Evolutionary conservation across 2,113 vertebrate species (phyloP).

Genomic region (Bothrops jararaca): DNA sequence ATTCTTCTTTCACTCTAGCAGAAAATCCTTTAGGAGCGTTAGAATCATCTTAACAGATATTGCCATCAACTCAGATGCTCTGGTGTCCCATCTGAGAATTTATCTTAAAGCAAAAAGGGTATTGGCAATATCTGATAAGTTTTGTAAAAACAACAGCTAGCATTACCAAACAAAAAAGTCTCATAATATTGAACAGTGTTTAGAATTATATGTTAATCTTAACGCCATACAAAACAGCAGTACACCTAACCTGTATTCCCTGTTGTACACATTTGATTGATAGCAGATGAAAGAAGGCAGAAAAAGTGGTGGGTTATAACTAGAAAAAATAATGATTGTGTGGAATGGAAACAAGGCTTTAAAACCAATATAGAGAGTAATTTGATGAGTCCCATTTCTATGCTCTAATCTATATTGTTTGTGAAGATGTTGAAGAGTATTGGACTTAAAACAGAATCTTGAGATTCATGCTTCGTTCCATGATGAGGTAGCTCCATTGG

Average conservation of each 20-base stretch:
- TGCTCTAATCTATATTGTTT: no score
- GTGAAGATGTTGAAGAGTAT: no score
- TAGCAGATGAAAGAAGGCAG: no score
- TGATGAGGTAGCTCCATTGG: no score
- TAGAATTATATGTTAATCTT: not conserved
- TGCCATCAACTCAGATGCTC: not conserved
- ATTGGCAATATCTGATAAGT: not conserved
- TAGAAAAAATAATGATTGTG: not conserved
- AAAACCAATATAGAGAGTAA: not conserved
- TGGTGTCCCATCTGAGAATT: not conserved
- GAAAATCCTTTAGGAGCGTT: not conserved
- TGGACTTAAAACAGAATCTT: no score
- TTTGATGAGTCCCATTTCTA: not conserved
- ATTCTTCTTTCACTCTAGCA: not conserved
- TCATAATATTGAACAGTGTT: not conserved
- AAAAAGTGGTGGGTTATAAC: not conserved
- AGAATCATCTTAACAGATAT: not conserved
- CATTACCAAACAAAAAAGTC: not conserved
- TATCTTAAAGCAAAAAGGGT: not conserved
- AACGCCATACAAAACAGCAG: not conserved
- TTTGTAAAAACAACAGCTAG: not conserved
- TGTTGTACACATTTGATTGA: not conserved
- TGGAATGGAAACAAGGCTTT: not conserved
- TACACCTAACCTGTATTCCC: not conserved
- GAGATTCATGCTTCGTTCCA: no score